These are phyloP conservation scores for Caenorhabditis wallacei DNA, from an alignment of 2,888 invertebrate genomes.

Conservation along the genomic window DNA sequence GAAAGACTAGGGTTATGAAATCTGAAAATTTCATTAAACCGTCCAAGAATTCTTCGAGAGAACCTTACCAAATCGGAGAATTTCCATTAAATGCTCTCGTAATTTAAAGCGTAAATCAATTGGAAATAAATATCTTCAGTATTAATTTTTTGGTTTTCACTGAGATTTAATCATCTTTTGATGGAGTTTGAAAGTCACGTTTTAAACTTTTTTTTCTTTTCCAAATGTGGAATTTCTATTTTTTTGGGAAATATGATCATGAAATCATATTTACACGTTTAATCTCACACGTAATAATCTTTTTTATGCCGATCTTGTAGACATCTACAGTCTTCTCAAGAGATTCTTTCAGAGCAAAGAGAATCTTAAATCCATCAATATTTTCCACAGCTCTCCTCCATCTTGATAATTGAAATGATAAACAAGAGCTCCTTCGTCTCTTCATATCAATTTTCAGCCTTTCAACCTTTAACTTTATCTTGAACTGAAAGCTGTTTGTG, in stretches of 20 bases:
- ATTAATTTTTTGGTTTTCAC: background rate
- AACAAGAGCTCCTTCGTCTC: conserved; percentile 1
- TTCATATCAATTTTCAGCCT: conserved; percentile 41
- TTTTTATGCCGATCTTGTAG: too few relatives aligned
- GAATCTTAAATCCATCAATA: background rate
- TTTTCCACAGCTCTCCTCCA: background rate
- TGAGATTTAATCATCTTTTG: background rate
- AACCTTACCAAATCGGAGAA: background rate
- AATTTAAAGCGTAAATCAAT: background rate
- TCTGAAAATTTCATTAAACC: background rate
- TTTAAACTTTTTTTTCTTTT: background rate
- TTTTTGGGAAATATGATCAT: too few relatives aligned
- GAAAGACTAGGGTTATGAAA: conserved; percentile 23
- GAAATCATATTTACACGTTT: too few relatives aligned
- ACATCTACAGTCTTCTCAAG: too few relatives aligned
- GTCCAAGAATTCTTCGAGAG: background rate
- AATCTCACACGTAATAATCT: too few relatives aligned
- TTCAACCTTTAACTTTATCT: conserved; percentile 38
- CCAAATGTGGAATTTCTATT: background rate
- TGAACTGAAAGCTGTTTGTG: conserved; percentile 38
- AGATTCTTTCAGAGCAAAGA: too few relatives aligned
- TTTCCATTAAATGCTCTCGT: background rate
- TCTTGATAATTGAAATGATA: conserved; percentile 5
- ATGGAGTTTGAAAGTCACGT: background rate
- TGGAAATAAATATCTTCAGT: background rate